Percentiles rank a stretch among this genome's conserved stretches.
Conservation (phyloP, 2,888 invertebrate genomes). For the Steinernema scapterisci region DNA sequence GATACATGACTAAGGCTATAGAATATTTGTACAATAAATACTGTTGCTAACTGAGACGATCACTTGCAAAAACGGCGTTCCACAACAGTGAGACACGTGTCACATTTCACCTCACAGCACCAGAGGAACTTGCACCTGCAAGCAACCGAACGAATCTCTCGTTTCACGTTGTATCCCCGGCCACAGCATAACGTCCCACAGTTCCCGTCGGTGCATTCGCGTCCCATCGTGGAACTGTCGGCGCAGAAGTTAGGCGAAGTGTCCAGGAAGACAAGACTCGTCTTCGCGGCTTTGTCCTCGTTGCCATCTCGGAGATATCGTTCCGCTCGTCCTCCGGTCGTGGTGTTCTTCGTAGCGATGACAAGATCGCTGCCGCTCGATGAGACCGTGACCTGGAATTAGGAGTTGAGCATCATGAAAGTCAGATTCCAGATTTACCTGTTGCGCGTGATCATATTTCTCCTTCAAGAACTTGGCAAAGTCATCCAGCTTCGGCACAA, state of each 20-base stretch:
- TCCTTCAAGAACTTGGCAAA: conserved; percentile 83
- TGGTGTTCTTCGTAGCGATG: background rate
- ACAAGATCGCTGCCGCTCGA: conserved; percentile 6
- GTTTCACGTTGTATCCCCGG: conserved; percentile 70
- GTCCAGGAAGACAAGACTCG: conserved; percentile 7
- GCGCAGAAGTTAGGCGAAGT: conserved; percentile 4
- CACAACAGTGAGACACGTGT: conserved; percentile 48
- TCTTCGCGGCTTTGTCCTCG: conserved; percentile 6
- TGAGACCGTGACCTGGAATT: conserved; percentile 11
- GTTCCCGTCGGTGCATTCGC: conserved; percentile 32
- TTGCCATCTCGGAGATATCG: background rate
- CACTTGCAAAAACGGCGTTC: conserved; percentile 25
- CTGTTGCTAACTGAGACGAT: background rate
- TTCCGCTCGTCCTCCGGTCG: conserved; percentile 2
- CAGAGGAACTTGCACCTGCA: conserved; percentile 66
- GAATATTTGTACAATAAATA: conserved; percentile 22
- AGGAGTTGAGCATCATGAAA: background rate
- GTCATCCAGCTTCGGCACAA: conserved; percentile 82
- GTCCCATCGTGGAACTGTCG: conserved; percentile 10
- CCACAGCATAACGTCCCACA: conserved; percentile 72
- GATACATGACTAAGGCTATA: conserved; percentile 16
- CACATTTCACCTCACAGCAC: conserved; percentile 67
- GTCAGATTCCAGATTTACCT: background rate
- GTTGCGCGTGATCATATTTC: conserved; percentile 73
- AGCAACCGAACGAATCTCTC: conserved; percentile 60